These are phyloP conservation scores for Riparia riparia DNA, from an alignment of 2,113 vertebrate genomes.

Conservation along the genomic window DNA sequence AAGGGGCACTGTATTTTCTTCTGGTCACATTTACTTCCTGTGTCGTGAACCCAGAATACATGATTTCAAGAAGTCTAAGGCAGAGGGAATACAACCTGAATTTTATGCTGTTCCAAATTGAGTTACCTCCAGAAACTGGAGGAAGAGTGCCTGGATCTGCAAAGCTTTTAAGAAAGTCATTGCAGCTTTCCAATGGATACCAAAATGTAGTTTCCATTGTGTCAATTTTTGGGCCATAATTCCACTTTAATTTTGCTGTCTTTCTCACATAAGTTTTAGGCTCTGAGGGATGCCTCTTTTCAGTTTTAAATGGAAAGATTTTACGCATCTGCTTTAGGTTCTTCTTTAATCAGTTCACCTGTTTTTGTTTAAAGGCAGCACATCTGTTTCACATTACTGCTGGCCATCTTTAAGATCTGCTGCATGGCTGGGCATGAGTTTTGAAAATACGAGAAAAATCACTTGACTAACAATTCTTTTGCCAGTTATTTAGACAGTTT, in stretches of 20 bases:
- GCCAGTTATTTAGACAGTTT: not conserved
- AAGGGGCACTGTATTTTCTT: not conserved
- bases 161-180: constrained; percentile 20
- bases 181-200: not conserved
- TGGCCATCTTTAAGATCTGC: constrained; percentile 61
- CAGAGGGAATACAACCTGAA: not conserved
- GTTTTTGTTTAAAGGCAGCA: constrained; percentile 65
- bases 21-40: not conserved
- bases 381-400: constrained; percentile 62
- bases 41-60: not conserved
- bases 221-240: constrained; percentile 24
- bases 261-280: not conserved
- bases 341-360: constrained; percentile 66
- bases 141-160: not conserved
- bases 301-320: constrained; percentile 51
- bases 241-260: constrained; percentile 41
- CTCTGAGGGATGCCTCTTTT: constrained; percentile 14
- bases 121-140: constrained; percentile 13
- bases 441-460: constrained; percentile 34
- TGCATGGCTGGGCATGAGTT: constrained; percentile 41
- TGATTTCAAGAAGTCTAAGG: not conserved
- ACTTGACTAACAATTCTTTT: constrained; percentile 38
- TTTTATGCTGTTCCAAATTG: not conserved
- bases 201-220: constrained; percentile 27
- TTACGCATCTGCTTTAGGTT: constrained; percentile 64